Percentiles rank a stretch among this genome's conserved stretches.
These are phyloP conservation scores for Margarornis squamiger DNA, from an alignment of 2,797 vertebrate species.

Conservation along the genomic window DNA sequence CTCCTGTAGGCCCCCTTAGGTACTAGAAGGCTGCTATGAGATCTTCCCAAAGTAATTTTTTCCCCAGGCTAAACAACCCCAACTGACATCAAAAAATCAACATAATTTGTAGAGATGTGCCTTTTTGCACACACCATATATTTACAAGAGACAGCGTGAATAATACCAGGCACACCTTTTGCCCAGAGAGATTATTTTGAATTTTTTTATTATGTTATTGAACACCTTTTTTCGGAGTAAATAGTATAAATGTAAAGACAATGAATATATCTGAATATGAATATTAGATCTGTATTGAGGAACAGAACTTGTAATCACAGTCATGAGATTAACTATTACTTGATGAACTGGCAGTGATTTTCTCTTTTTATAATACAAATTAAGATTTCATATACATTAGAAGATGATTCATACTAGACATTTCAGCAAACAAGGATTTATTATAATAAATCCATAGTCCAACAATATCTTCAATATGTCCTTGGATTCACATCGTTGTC, in stretches of 20 bases:
- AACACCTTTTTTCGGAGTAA: neutral
- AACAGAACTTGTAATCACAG: neutral
- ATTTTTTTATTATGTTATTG: neutral
- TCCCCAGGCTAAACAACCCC: neutral
- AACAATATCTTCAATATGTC: neutral
- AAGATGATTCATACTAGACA: neutral
- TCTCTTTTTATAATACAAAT: neutral
- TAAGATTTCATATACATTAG: neutral
- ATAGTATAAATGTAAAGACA: neutral
- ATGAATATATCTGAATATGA: neutral
- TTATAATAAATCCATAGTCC: neutral
- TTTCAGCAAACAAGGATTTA: neutral
- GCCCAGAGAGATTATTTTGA: neutral
- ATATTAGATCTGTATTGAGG: neutral
- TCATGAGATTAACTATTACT: neutral
- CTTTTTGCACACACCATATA: neutral
- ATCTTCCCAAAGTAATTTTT: neutral
- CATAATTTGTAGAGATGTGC: neutral
- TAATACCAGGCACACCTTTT: neutral
- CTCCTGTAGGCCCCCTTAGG: neutral
- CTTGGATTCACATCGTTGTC: neutral
- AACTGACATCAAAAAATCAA: neutral
- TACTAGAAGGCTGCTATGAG: neutral
- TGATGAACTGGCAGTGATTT: neutral
- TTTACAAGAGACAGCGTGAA: neutral